These are phyloP conservation scores for Coenonympha glycerion DNA, from an alignment of 2,888 invertebrate genomes.

Conservation along the genomic window DNA sequence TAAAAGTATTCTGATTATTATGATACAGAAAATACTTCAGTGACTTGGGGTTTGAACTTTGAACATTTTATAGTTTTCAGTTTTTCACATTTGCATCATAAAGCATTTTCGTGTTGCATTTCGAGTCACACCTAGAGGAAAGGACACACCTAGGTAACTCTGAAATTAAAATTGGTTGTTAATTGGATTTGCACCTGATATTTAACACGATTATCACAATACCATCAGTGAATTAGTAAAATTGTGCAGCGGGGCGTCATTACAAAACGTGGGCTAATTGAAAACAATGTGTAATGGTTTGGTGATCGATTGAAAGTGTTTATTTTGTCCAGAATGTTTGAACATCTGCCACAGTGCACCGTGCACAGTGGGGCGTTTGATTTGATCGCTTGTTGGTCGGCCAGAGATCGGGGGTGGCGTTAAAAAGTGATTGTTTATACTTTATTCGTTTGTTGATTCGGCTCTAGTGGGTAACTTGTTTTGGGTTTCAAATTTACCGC, in stretches of 20 bases:
- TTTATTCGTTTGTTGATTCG: too few relatives aligned
- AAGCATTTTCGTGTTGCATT: too few relatives aligned
- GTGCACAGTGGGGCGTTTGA: constrained; percentile 10
- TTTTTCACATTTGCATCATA: too few relatives aligned
- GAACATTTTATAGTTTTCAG: too few relatives aligned
- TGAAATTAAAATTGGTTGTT: too few relatives aligned
- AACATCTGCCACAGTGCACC: constrained; percentile 50
- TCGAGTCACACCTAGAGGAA: too few relatives aligned
- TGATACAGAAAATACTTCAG: too few relatives aligned
- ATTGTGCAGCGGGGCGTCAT: neutral
- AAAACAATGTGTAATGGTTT: constrained; percentile 39
- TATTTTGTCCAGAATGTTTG: constrained; percentile 44
- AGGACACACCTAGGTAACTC: too few relatives aligned
- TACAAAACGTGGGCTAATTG: constrained; percentile 1
- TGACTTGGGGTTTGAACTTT: too few relatives aligned
- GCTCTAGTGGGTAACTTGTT: constrained; percentile 2
- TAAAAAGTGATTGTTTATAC: constrained; percentile 12
- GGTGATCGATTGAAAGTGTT: constrained; percentile 48
- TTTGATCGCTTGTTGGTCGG: constrained; percentile 38
- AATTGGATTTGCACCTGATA: neutral
- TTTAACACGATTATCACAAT: too few relatives aligned
- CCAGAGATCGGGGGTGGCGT: constrained; percentile 29
- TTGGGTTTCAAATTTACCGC: neutral
- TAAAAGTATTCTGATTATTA: too few relatives aligned
- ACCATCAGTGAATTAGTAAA: too few relatives aligned